Conservation (phyloP, 2,888 invertebrate genomes). For the Cerceris rybyensis region DNA sequence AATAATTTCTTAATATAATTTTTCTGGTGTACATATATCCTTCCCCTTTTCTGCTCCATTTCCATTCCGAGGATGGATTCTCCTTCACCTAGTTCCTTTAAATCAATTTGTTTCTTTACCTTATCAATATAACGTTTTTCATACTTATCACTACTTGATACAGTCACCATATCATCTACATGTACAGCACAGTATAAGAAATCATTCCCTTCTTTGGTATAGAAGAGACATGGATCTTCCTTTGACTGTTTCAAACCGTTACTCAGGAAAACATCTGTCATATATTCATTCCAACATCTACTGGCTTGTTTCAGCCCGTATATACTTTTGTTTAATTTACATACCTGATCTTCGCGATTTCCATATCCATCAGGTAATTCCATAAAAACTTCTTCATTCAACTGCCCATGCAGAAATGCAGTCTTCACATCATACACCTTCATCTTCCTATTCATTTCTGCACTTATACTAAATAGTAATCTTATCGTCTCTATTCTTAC, state of each 20-base stretch:
- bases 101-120: not conserved
- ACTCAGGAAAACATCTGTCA: not conserved
- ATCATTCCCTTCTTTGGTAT: not conserved
- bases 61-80: constrained; percentile 11
- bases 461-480: constrained; percentile 12
- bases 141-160: not conserved
- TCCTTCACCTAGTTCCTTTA: constrained; percentile 7
- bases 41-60: not conserved
- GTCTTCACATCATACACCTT: constrained; percentile 7
- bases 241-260: constrained; percentile 6
- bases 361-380: constrained; percentile 10
- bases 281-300: constrained; percentile 23
- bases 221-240: constrained; percentile 22
- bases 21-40: constrained; percentile 1
- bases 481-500: constrained; percentile 5
- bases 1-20: constrained; percentile 4
- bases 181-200: constrained; percentile 15
- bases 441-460: not conserved
- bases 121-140: not conserved
- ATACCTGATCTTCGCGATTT: not conserved
- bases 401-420: constrained; percentile 7
- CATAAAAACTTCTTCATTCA: constrained; percentile 2
- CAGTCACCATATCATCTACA: constrained; percentile 10
- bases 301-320: constrained; percentile 13
- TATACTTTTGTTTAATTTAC: constrained; percentile 8